Percentiles rank a stretch among this genome's conserved stretches.
These are phyloP conservation scores for Ctenoplectra terminalis DNA, from an alignment of 1,140 invertebrate genomes.

Conservation along the genomic window DNA sequence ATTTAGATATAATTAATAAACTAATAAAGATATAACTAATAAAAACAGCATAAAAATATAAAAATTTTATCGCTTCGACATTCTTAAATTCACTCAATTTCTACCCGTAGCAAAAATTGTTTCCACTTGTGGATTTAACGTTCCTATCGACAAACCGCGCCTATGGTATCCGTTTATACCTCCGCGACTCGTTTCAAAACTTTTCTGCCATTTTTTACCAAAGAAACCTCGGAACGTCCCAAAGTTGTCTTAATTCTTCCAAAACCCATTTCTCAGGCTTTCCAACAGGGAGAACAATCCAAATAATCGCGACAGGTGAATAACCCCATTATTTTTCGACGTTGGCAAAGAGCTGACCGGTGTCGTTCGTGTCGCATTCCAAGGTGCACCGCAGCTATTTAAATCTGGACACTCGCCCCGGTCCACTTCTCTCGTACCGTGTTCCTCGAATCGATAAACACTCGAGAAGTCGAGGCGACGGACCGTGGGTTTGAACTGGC, in stretches of 20 bases:
- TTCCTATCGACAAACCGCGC: too few relatives aligned
- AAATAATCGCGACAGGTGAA: slow-evolving; percentile 6
- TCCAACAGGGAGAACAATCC: neutral
- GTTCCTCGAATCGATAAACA: slow-evolving; percentile 28
- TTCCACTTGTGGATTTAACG: too few relatives aligned
- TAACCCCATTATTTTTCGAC: neutral
- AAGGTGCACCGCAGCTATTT: slow-evolving; percentile 2
- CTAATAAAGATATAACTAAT: too few relatives aligned
- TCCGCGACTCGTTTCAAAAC: too few relatives aligned
- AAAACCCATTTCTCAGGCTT: neutral
- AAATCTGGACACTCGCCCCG: neutral
- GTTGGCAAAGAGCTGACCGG: neutral
- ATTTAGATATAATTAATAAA: too few relatives aligned
- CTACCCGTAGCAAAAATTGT: too few relatives aligned
- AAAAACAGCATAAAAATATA: too few relatives aligned
- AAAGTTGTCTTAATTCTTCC: too few relatives aligned
- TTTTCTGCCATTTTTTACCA: too few relatives aligned
- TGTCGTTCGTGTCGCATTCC: neutral
- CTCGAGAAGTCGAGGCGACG: slow-evolving; percentile 1
- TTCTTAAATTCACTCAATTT: too few relatives aligned
- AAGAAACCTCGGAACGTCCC: neutral
- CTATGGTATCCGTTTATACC: too few relatives aligned
- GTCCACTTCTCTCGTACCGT: neutral
- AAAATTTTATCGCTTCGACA: too few relatives aligned
- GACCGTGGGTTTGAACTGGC: neutral